Evolutionary conservation across 2,113 vertebrate genomes (phyloP).

Genomic region (Ploceus nigricollis): DNA sequence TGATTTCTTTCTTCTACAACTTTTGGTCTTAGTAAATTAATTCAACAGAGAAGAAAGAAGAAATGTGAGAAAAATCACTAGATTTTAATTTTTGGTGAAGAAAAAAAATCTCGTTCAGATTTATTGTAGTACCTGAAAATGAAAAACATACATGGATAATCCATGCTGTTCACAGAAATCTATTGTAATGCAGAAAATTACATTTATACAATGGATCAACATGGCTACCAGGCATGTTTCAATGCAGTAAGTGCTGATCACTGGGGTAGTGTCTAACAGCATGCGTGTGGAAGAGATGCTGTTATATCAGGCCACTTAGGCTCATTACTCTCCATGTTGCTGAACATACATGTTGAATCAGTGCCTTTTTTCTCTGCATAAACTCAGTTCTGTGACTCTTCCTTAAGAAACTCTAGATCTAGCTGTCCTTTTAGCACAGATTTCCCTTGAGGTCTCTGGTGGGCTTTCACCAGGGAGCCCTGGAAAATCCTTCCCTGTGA

Average conservation of each 20-base stretch:
- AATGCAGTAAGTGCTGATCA: neutral
- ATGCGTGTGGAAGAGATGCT: neutral
- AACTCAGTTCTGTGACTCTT: neutral
- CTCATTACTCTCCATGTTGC: neutral
- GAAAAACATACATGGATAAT: neutral
- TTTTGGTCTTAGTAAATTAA: neutral
- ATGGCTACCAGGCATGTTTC: neutral
- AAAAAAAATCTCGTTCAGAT: neutral
- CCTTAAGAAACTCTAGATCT: neutral
- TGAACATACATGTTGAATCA: neutral
- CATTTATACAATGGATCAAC: neutral
- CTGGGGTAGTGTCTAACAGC: neutral
- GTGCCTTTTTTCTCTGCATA: neutral
- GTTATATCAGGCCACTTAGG: neutral
- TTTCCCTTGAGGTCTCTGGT: neutral
- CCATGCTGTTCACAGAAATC: neutral
- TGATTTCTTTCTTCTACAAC: neutral
- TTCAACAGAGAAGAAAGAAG: neutral
- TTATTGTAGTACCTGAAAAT: neutral
- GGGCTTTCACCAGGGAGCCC: neutral
- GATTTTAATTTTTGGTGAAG: neutral
- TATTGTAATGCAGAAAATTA: neutral
- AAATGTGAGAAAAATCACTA: neutral
- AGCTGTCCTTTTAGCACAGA: neutral
- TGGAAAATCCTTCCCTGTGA: neutral